phyloP scores from a whole-genome alignment of 2,113 vertebrate genomes.

The Chlorocebus sabaeus region DNA sequence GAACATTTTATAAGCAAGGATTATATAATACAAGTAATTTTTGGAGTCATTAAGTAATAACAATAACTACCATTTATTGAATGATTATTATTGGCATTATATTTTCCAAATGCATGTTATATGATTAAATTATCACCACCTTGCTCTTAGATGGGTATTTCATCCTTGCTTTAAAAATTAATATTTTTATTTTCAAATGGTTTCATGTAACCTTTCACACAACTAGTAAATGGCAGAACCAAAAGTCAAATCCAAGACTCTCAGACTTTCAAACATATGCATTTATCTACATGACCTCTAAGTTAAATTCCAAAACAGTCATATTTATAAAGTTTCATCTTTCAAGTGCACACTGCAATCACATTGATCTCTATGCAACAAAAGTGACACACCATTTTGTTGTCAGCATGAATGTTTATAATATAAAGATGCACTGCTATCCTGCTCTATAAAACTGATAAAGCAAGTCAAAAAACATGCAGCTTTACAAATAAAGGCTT shows the following conservation, averaged over 20 bases:
- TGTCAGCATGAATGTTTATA: not conserved
- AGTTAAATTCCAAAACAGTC: not conserved
- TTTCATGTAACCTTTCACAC: not conserved
- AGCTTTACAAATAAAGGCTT: not conserved
- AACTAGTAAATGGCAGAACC: not conserved
- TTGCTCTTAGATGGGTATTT: not conserved
- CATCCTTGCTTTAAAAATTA: not conserved
- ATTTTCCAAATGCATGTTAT: not conserved
- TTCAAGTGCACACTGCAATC: not conserved
- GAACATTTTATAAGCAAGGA: not conserved
- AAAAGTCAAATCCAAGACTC: not conserved
- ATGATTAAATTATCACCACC: not conserved
- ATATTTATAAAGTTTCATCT: not conserved
- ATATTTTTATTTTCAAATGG: not conserved
- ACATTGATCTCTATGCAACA: not conserved
- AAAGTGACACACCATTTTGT: not conserved
- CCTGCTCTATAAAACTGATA: not conserved
- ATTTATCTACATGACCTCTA: not conserved
- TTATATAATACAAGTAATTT: not conserved
- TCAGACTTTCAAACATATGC: not conserved
- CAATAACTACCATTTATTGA: not conserved
- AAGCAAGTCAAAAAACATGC: not conserved
- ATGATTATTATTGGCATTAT: not conserved
- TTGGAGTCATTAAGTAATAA: not conserved
- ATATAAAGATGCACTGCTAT: not conserved